Evolutionary conservation across 1,140 invertebrate species (phyloP).

Genomic region (Drosophila tsacasi): DNA sequence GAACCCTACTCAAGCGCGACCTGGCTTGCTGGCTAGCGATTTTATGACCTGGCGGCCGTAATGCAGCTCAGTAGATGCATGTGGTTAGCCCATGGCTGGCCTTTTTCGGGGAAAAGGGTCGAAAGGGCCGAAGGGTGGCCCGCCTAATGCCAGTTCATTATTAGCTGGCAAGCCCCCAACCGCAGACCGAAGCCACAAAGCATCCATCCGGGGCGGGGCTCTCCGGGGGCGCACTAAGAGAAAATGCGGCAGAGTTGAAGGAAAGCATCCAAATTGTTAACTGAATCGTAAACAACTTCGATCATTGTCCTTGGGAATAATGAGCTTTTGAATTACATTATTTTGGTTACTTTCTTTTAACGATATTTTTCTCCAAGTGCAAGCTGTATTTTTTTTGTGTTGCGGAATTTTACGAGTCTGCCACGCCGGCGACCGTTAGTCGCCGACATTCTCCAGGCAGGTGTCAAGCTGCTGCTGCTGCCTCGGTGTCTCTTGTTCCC

Average conservation of each 20-base stretch:
- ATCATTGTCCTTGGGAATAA: too few species aligned
- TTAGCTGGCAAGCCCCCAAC: slow-evolving; percentile 36
- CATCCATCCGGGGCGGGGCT: slow-evolving; percentile 7
- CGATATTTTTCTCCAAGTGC: not conserved
- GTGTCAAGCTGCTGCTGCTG: slow-evolving; percentile 62
- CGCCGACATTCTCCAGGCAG: slow-evolving; percentile 49
- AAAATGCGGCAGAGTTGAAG: not conserved
- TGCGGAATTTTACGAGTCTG: slow-evolving; percentile 56
- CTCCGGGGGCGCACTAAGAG: not conserved
- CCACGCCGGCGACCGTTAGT: slow-evolving; percentile 44
- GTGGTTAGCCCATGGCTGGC: slow-evolving; percentile 23
- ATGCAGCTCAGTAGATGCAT: slow-evolving; percentile 40
- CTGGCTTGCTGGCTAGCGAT: slow-evolving; percentile 4
- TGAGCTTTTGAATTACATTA: not conserved
- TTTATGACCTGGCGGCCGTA: slow-evolving; percentile 33
- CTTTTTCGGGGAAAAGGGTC: not conserved
- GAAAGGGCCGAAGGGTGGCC: not conserved
- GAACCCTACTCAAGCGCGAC: slow-evolving; percentile 4
- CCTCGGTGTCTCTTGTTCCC: slow-evolving; percentile 38
- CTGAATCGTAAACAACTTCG: too few species aligned
- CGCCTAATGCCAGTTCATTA: slow-evolving; percentile 38
- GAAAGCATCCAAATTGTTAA: too few species aligned
- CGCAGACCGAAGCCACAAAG: slow-evolving; percentile 29
- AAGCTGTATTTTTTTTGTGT: slow-evolving; percentile 16
- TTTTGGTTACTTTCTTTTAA: not conserved